These are phyloP conservation scores for Eupithecia tripunctaria DNA, from an alignment of 2,888 invertebrate species.

Conservation along the genomic window DNA sequence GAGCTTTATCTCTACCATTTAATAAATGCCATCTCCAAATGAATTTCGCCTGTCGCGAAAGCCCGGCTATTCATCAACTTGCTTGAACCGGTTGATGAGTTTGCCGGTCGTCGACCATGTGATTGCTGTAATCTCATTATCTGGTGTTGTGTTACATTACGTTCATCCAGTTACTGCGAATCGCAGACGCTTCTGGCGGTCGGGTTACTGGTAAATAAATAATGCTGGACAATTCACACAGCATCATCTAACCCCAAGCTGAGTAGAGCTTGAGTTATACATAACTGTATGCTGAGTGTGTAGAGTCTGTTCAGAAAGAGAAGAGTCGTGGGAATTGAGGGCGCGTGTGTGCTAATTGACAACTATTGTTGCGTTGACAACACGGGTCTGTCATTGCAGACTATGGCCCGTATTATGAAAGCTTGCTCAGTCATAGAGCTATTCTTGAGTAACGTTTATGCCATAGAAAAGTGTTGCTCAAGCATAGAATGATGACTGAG, in stretches of 20 bases:
- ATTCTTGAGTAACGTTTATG: too few species aligned
- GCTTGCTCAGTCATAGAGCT: too few species aligned
- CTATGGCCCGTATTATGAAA: too few species aligned
- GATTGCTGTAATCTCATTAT: conserved; percentile 48
- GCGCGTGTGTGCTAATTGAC: too few species aligned
- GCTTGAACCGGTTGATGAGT: conserved; percentile 31
- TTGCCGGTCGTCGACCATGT: conserved; percentile 44
- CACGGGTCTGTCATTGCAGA: too few species aligned
- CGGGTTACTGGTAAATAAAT: conserved; percentile 20
- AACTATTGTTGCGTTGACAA: too few species aligned
- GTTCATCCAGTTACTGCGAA: conserved; percentile 39
- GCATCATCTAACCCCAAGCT: neutral
- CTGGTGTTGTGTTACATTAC: conserved; percentile 47
- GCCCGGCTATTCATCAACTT: conserved; percentile 23
- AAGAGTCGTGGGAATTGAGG: too few species aligned
- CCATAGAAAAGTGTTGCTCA: too few species aligned
- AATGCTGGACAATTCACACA: neutral
- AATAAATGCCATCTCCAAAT: conserved; percentile 29
- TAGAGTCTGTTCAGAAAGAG: too few species aligned
- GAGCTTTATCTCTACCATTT: conserved; percentile 16
- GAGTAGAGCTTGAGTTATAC: neutral
- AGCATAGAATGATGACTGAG: too few species aligned
- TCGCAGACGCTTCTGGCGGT: conserved; percentile 34
- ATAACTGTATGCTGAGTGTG: too few species aligned
- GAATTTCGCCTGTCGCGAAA: conserved; percentile 26